Evolutionary conservation across 2,113 vertebrate species (phyloP).

Genomic region (Haemorhous mexicanus): DNA sequence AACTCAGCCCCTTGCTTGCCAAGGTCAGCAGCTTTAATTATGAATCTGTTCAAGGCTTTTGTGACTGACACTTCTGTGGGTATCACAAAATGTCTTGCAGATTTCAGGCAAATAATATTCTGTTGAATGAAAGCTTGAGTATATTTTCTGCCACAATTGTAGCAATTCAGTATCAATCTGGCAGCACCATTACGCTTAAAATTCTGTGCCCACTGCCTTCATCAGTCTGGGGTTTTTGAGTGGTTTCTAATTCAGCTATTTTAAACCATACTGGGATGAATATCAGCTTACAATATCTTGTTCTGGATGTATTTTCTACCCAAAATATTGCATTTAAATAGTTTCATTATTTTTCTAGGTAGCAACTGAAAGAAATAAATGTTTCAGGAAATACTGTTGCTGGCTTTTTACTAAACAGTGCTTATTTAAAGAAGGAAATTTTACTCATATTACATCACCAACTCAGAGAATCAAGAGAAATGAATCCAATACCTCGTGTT

Average conservation of each 20-base stretch:
- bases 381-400: not conserved
- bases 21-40: not conserved
- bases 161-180: not conserved
- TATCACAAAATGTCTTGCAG: not conserved
- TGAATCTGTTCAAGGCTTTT: not conserved
- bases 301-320: not conserved
- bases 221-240: not conserved
- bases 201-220: not conserved
- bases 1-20: not conserved
- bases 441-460: fast-evolving
- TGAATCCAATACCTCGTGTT: not conserved
- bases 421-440: not conserved
- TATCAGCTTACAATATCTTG: not conserved
- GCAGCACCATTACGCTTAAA: not conserved
- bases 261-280: not conserved
- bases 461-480: not conserved
- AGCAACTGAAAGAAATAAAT: not conserved
- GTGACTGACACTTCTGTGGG: not conserved
- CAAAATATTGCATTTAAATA: not conserved
- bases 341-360: not conserved
- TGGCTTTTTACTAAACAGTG: not conserved
- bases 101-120: not conserved
- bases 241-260: constrained; percentile 16
- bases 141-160: not conserved
- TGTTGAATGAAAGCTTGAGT: not conserved